Conservation (phyloP, 2,888 invertebrate genomes). For the Megalurothrips usitatus region DNA sequence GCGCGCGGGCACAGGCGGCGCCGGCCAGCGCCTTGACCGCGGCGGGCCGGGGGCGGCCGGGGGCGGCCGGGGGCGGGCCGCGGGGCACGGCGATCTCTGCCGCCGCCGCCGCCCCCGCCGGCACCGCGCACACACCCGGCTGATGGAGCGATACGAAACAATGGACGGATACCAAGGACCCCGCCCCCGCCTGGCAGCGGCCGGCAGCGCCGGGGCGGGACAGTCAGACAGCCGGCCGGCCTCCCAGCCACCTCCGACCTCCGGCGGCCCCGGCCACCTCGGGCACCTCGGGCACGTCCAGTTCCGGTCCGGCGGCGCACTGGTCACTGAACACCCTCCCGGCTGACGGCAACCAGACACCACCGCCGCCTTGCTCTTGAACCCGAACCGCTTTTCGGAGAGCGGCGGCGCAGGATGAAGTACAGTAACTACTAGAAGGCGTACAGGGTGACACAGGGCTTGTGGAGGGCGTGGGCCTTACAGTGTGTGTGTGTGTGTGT, state of each 20-base stretch:
- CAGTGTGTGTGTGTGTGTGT: no score
- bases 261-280: background rate
- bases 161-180: slow-evolving; percentile 6
- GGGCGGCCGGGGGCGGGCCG: background rate
- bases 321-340: no score
- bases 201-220: background rate
- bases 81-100: background rate
- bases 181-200: background rate
- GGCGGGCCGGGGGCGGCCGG: background rate
- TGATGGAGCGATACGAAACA: slow-evolving; percentile 11
- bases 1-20: background rate
- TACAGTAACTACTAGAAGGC: no score
- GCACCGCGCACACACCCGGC: background rate
- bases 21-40: background rate
- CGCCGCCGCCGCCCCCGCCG: background rate
- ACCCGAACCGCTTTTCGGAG: no score
- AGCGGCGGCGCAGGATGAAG: no score
- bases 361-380: no score
- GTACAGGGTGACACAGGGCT: no score
- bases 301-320: background rate
- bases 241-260: background rate
- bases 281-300: background rate
- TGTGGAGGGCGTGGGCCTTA: no score
- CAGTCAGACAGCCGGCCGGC: background rate
- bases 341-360: no score